phyloP scores from a whole-genome alignment of 2,113 vertebrate species.

The Elanus axillaris region DNA sequence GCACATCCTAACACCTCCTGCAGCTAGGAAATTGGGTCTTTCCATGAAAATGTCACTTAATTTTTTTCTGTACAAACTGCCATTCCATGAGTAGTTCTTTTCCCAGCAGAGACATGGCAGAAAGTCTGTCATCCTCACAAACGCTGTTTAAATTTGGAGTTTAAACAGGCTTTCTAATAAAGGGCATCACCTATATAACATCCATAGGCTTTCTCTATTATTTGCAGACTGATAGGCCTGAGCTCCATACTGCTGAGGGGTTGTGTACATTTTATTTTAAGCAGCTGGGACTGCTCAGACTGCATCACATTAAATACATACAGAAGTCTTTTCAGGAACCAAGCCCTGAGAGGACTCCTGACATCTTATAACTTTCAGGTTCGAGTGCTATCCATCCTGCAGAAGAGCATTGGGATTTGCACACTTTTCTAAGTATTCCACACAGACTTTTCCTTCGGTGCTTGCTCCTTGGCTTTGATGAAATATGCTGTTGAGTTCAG shows the following conservation, averaged over 20 bases:
- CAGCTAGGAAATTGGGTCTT: not conserved
- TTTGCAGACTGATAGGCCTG: not conserved
- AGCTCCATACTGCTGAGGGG: not conserved
- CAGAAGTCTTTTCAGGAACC: not conserved
- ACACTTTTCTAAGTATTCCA: not conserved
- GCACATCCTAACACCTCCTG: not conserved
- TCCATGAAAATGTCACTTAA: not conserved
- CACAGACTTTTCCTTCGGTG: not conserved
- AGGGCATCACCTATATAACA: not conserved
- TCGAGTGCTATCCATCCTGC: not conserved
- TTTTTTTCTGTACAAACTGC: not conserved
- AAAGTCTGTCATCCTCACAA: not conserved
- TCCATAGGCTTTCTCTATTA: not conserved
- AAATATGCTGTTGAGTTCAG: not conserved
- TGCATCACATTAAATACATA: not conserved
- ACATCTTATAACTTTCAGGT: not conserved
- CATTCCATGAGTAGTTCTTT: not conserved
- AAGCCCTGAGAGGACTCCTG: not conserved
- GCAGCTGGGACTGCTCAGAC: not conserved
- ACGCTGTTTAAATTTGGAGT: not conserved
- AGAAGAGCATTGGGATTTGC: not conserved
- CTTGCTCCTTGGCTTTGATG: not conserved
- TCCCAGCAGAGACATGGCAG: not conserved
- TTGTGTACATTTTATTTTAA: not conserved
- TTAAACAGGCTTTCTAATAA: not conserved